A percentile compares a stretch with the other conserved stretches of the same genome.
These are phyloP conservation scores for Trichonephila clavata DNA, from an alignment of 1,140 invertebrate genomes.

Conservation along the genomic window DNA sequence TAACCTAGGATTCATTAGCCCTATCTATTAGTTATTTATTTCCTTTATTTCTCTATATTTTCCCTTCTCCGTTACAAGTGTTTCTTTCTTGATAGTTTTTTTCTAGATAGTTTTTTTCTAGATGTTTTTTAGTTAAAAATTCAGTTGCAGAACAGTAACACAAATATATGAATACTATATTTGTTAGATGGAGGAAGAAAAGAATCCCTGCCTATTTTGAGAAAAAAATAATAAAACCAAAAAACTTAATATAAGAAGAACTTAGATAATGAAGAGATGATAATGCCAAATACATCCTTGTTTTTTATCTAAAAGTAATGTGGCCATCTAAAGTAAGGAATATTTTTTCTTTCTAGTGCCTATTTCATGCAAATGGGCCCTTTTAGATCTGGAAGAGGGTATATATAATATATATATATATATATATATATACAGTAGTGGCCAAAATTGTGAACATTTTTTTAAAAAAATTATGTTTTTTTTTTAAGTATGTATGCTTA, in stretches of 20 bases:
- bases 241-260: neutral
- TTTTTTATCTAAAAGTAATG: neutral
- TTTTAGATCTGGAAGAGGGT: neutral
- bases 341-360: neutral
- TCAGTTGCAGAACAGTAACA: neutral
- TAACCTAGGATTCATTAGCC: slow-evolving; percentile 29
- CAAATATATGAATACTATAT: neutral
- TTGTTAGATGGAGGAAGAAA: neutral
- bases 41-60: neutral
- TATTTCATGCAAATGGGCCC: neutral
- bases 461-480: too few relatives aligned
- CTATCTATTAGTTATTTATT: neutral
- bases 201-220: neutral
- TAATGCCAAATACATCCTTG: slow-evolving; percentile 1
- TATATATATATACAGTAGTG: accelerated
- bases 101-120: too few relatives aligned
- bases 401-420: too few relatives aligned
- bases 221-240: too few relatives aligned
- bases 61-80: neutral
- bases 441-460: too few relatives aligned
- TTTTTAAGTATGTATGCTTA: too few relatives aligned
- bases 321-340: neutral
- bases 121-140: too few relatives aligned
- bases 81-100: slow-evolving; percentile 16
- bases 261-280: slow-evolving; percentile 35